These are phyloP conservation scores for Clupea harengus DNA, from an alignment of 2,113 vertebrate genomes.

Conservation along the genomic window DNA sequence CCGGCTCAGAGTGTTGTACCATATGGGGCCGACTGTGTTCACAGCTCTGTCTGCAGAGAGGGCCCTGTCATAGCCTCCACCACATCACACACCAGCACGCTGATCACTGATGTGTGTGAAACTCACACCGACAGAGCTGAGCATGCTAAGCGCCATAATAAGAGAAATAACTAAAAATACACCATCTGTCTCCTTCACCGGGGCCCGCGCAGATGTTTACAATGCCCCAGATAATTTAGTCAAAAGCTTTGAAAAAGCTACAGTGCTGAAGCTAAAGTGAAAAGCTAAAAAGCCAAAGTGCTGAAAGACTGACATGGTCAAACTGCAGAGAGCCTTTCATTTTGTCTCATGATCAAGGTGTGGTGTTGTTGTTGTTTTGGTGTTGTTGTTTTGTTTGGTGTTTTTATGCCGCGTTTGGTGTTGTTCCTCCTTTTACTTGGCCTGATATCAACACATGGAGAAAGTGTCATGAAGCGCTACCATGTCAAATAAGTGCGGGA, in stretches of 20 bases:
- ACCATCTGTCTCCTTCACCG: slow-evolving; percentile 5
- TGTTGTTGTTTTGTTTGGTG: background rate
- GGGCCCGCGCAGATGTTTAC: background rate
- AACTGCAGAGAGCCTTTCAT: slow-evolving; percentile 3
- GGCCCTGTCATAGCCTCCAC: slow-evolving; percentile 12
- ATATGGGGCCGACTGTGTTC: background rate
- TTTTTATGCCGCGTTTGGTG: background rate
- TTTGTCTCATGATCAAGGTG: background rate
- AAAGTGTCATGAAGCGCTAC: background rate
- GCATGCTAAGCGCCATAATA: background rate
- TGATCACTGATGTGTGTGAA: slow-evolving; percentile 16
- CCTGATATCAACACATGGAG: background rate
- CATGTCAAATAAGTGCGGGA: background rate
- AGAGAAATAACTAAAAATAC: background rate
- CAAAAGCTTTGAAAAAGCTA: background rate
- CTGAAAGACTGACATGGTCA: background rate
- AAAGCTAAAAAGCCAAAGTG: background rate
- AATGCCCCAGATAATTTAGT: slow-evolving; percentile 16
- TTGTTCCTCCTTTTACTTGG: background rate
- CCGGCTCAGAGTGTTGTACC: background rate
- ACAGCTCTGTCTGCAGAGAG: slow-evolving; percentile 5
- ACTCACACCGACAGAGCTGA: background rate
- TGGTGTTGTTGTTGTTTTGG: background rate
- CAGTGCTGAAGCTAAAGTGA: too few relatives aligned
- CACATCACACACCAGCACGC: background rate